Evolutionary conservation across 2,797 vertebrate species (phyloP), one percentile per base, ranked within the genome.

Genomic region (Discoglossus pictus): DNA sequence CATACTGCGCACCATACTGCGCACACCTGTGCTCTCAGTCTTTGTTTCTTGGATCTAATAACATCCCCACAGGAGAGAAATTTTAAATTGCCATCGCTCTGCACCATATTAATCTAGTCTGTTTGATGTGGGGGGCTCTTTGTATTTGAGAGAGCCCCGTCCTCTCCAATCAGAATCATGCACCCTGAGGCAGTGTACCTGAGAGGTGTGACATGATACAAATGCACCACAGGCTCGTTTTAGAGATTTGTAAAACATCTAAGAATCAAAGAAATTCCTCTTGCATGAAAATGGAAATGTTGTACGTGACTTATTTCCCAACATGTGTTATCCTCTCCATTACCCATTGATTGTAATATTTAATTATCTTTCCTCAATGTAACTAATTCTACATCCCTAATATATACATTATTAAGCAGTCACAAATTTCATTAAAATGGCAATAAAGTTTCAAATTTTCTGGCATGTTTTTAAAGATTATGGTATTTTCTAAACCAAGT

Each of bases 171-270:
- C 18, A 67, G 51, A 67, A 67, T 40, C 31, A 68, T 25, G n/a
- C 15, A 25, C 23, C 65, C 65, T 16, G 46, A 68, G 65, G 65
- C 65, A 24, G 47, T 34, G 27, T 46, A 61, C 55, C 56, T 61
- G 47, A 61, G 65, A 43, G 43, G 55, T 60, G 38, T 21, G 17
- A 21, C 38, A 31, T 7, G 20, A 21, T n/a, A 42, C 25, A 16
- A 16, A 21, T 6, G 16, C 55, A 35, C 21, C 10, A n/a, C 39
- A 2, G 65, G 55, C 24, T 52, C 46, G 34, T 60, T 68, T 25
- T 38, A 68, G 16, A 68, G 25, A 68, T 68, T 68, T 68, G 65
- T 68, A 53, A 61, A 61, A 68, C 65, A 68, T 60, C 36, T 12
- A n/a, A n/a, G 47, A 68, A 68, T 68, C 65, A 68, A 68, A 68